These are phyloP conservation scores for Discoglossus pictus DNA, from an alignment of 2,797 vertebrate species.

Conservation along the genomic window DNA sequence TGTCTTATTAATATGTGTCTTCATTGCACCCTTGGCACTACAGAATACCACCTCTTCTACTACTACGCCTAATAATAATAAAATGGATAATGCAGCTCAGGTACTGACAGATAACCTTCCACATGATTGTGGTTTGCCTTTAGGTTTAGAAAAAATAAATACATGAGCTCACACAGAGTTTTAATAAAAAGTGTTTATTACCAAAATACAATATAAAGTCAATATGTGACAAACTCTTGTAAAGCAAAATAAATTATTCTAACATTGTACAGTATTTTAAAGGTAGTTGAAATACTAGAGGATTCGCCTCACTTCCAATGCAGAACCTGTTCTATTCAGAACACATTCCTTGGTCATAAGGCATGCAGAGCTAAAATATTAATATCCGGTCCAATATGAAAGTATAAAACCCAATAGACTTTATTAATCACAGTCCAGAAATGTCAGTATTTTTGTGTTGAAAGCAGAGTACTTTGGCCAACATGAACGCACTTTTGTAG, in stretches of 20 bases:
- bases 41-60: too few relatives aligned
- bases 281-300: slow-evolving; percentile 72
- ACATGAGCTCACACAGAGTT: slow-evolving; percentile 22
- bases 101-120: too few relatives aligned
- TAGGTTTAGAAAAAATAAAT: too few relatives aligned
- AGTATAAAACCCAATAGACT: slow-evolving; percentile 66
- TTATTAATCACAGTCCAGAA: slow-evolving; percentile 63
- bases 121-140: too few relatives aligned
- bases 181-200: slow-evolving; percentile 88
- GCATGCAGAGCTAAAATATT: slow-evolving; percentile 69
- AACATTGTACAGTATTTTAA: slow-evolving; percentile 77
- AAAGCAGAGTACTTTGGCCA: slow-evolving; percentile 72
- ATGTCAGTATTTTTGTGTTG: slow-evolving; percentile 72
- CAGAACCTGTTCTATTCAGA: slow-evolving; percentile 59
- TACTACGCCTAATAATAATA: too few relatives aligned
- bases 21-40: too few relatives aligned
- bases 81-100: too few relatives aligned
- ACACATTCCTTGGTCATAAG: slow-evolving; percentile 70
- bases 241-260: slow-evolving; percentile 91
- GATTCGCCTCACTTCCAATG: slow-evolving; percentile 66
- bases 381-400: slow-evolving; percentile 66
- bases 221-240: slow-evolving; percentile 85
- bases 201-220: slow-evolving; percentile 93
- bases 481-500: slow-evolving; percentile 65
- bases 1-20: too few relatives aligned